A percentile compares a stretch with the other conserved stretches of the same genome.
Evolutionary conservation across 2,797 vertebrate species (phyloP).

Genomic region (Spondyliosoma cantharus): DNA sequence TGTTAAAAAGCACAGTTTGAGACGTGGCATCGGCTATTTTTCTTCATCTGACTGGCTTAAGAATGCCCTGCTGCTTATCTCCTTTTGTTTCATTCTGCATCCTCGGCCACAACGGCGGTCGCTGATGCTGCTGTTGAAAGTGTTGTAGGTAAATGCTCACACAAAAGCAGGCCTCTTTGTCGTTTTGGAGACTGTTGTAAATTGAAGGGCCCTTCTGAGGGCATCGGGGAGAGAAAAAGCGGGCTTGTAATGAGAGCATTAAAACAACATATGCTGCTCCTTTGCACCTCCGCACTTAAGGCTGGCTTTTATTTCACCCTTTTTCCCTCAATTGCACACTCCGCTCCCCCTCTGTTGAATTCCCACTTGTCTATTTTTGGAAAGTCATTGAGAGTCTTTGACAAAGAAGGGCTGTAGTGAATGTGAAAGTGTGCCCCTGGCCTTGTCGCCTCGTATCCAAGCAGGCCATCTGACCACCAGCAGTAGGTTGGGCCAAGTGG

Average conservation of each 20-base stretch:
- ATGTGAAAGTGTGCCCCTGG: slow-evolving; percentile 78
- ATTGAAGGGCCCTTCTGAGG: slow-evolving; percentile 81
- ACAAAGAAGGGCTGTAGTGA: slow-evolving; percentile 81
- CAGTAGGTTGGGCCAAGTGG: slow-evolving; percentile 76
- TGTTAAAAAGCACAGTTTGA: slow-evolving; percentile 70
- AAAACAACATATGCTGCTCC: slow-evolving; percentile 85
- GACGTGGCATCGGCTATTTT: slow-evolving; percentile 53
- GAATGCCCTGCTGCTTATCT: slow-evolving; percentile 74
- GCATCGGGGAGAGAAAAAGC: slow-evolving; percentile 63
- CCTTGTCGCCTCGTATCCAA: slow-evolving; percentile 70
- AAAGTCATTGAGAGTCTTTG: slow-evolving; percentile 85
- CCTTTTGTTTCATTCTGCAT: slow-evolving; percentile 72
- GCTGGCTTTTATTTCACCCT: slow-evolving; percentile 79
- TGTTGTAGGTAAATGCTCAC: slow-evolving; percentile 62
- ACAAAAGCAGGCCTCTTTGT: slow-evolving; percentile 71
- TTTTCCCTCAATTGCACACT: slow-evolving; percentile 59
- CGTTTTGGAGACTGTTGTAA: slow-evolving; percentile 75
- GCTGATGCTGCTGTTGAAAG: slow-evolving; percentile 60
- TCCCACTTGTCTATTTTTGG: slow-evolving; percentile 78
- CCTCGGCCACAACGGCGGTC: slow-evolving; percentile 40
- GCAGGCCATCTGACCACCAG: slow-evolving; percentile 81
- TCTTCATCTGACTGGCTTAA: slow-evolving; percentile 69
- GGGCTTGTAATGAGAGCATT: slow-evolving; percentile 81
- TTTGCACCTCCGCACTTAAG: slow-evolving; percentile 74
- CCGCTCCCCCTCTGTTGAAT: slow-evolving; percentile 62